Conservation (phyloP, 1,140 invertebrate genomes). For the Camponotus floridanus region DNA sequence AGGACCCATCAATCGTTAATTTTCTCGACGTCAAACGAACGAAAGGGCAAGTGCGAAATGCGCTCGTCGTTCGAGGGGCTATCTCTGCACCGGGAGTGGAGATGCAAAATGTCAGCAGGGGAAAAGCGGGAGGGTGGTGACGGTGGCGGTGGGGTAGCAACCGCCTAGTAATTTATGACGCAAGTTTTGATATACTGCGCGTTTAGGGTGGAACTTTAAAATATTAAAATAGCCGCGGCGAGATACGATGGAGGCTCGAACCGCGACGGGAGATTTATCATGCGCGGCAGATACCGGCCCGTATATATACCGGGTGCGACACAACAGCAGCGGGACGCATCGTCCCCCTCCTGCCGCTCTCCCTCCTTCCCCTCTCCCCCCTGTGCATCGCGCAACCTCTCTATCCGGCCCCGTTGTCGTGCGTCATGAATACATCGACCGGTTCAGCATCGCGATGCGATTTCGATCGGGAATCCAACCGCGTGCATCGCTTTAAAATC, state of each 20-base stretch:
- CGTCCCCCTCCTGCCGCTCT: background rate
- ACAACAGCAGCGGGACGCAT: conserved; percentile 56
- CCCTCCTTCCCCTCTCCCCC: too few relatives aligned
- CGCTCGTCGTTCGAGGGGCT: background rate
- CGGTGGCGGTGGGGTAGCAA: conserved; percentile 33
- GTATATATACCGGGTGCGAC: conserved; percentile 63
- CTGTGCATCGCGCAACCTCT: background rate
- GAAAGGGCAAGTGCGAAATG: conserved; percentile 67
- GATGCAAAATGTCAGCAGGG: conserved; percentile 33
- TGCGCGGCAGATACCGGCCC: conserved; percentile 67
- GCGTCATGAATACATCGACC: conserved; percentile 75
- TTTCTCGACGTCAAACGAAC: conserved; percentile 38
- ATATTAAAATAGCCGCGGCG: conserved; percentile 80
- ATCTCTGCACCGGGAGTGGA: conserved; percentile 4
- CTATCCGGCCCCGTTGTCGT: conserved; percentile 14
- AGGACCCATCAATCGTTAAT: conserved; percentile 58
- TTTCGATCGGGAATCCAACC: conserved; percentile 51
- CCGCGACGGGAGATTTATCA: conserved; percentile 80
- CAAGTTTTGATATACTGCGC: conserved; percentile 78
- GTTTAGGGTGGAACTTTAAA: conserved; percentile 81
- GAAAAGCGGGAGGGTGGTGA: background rate
- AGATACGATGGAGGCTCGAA: conserved; percentile 76
- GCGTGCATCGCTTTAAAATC: background rate
- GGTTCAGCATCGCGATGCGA: conserved; percentile 65
- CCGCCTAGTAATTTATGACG: conserved; percentile 75